phyloP scores from a whole-genome alignment of 2,888 invertebrate genomes.

The Pseudeuparius sepicola region DNA sequence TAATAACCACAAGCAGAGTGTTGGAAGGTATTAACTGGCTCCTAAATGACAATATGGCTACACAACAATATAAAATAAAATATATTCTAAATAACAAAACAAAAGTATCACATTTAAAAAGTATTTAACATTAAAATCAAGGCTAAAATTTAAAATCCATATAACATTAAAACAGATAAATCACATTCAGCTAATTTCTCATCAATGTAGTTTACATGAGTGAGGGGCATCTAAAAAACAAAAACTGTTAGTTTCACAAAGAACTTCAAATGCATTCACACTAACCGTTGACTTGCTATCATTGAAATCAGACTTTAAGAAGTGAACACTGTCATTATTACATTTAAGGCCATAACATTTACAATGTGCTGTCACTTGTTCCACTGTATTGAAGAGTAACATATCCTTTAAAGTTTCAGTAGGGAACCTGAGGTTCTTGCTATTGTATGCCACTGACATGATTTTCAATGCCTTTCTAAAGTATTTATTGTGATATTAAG shows the following conservation, averaged over 20 bases:
- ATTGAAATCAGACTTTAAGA: constrained; percentile 38
- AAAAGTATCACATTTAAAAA: too few species aligned
- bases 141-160: too few species aligned
- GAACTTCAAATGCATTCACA: constrained; percentile 14
- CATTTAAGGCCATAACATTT: constrained; percentile 42
- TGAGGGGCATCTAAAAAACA: constrained; percentile 24
- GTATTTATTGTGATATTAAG: too few species aligned
- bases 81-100: too few species aligned
- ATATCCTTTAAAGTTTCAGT: constrained; percentile 38
- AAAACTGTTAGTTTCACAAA: constrained; percentile 7
- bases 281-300: constrained; percentile 39
- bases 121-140: too few species aligned
- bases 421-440: constrained; percentile 45
- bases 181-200: constrained; percentile 21
- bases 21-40: too few species aligned
- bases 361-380: constrained; percentile 40
- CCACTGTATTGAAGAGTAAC: constrained; percentile 40
- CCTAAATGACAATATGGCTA: too few species aligned
- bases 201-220: constrained; percentile 23
- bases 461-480: constrained; percentile 45
- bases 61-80: too few species aligned
- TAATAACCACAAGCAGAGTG: too few species aligned
- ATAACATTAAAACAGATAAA: too few species aligned
- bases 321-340: constrained; percentile 33
- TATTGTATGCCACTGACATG: constrained; percentile 50